Evolutionary conservation across 1,140 invertebrate species (phyloP).

Genomic region (Drosophila arizonae): DNA sequence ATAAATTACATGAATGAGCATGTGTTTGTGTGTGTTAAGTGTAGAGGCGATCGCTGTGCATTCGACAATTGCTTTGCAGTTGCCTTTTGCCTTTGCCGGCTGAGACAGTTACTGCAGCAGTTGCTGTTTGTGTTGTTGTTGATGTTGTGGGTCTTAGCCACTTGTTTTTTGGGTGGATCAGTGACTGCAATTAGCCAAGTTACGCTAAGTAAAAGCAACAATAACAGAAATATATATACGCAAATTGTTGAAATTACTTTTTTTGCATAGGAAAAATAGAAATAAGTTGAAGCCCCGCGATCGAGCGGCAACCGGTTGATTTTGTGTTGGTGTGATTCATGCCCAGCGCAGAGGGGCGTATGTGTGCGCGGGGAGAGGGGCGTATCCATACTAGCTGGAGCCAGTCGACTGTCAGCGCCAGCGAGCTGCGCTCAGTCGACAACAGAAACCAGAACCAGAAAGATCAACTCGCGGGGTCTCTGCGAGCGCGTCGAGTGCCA

Average conservation of each 20-base stretch:
- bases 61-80: constrained; percentile 11
- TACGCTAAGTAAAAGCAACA: constrained; percentile 44
- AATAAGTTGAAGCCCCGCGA: constrained; percentile 48
- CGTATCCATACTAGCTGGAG: constrained; percentile 5
- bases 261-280: constrained; percentile 23
- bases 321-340: constrained; percentile 34
- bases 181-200: constrained; percentile 51
- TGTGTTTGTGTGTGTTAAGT: background rate
- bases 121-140: background rate
- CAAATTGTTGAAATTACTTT: constrained; percentile 53
- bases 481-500: constrained; percentile 26
- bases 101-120: constrained; percentile 13
- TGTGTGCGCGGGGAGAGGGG: background rate
- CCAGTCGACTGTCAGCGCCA: background rate
- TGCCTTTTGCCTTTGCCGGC: constrained; percentile 15
- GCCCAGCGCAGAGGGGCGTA: background rate
- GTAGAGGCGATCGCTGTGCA: constrained; percentile 1
- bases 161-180: constrained; percentile 20
- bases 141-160: constrained; percentile 8
- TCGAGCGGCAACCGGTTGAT: constrained; percentile 38
- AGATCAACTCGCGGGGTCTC: constrained; percentile 62
- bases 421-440: constrained; percentile 62
- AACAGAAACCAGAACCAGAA: constrained; percentile 66
- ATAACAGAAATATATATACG: constrained; percentile 9
- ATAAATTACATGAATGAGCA: constrained; percentile 8